Evolutionary conservation across 2,888 invertebrate species (phyloP), one percentile per base, ranked within the genome.

Genomic region (Torymus texanus): DNA sequence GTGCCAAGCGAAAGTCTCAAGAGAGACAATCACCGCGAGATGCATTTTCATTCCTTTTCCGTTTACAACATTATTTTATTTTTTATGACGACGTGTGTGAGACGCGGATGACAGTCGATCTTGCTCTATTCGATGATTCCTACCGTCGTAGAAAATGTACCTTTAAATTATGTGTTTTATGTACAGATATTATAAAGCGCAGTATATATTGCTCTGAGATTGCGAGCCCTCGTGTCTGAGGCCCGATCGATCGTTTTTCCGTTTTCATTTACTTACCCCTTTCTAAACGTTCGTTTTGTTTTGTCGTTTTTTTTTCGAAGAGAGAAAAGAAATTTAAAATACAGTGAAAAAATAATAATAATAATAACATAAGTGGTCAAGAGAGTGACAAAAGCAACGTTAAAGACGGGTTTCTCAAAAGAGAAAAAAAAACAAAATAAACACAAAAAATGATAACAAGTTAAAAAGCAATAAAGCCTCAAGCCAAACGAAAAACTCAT

Each of bases 391-490:
- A 75, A 65, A 78, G 72, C 75, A 78, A 78, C 21, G 63, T 75
- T 53, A 70, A 67, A 66, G 29, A 65, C 65, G 55, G 61, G 14
- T 41, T 71, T 70, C 65, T 55, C 55, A 72, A 51, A 61, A 66
- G 29, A 65, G 16, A 62, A 73, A 58, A 65, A 41, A 73, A 58
- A 51, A 76, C 63, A 71, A 61, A n/a, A 18, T 65, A 51, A 62
- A 62, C 4, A 62, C 53, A 61, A n/a, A 74, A 65, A n/a, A 14
- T 58, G 61, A 56, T 73, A 75, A 75, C 66, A 72, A 85, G 41
- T 83, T 83, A 82, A 84, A 84, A 88, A 88, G 88, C 87, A 84
- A 85, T 84, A 87, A 73, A 88, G 86, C 86, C 84, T 85, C 83
- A 88, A 89, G 88, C 88, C 86, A 87, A 88, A 86, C 84, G 85